These are phyloP conservation scores for Epinotia bilunana DNA, from an alignment of 2,888 invertebrate genomes.

Conservation along the genomic window DNA sequence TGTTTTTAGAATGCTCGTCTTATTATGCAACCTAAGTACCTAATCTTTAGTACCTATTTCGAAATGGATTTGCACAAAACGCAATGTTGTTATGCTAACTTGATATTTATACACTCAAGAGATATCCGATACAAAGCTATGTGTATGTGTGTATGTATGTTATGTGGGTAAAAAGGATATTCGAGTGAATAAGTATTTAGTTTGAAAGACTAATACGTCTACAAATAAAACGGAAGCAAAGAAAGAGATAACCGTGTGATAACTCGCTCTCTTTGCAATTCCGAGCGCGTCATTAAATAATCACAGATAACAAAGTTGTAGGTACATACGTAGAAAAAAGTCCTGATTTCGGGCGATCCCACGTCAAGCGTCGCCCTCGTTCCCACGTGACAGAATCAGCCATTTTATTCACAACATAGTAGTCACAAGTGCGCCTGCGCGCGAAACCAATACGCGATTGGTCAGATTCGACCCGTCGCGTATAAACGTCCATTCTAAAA, in stretches of 20 bases:
- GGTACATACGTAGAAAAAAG: conserved; percentile 62
- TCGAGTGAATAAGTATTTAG: background rate
- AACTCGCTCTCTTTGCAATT: conserved; percentile 1
- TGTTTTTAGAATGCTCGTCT: background rate
- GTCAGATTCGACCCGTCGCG: conserved; percentile 60
- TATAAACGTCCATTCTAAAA: conserved; percentile 65
- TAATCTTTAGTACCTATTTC: too few species aligned
- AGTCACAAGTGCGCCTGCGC: conserved; percentile 71
- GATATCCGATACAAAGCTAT: background rate
- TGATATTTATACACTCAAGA: background rate
- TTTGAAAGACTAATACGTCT: background rate
- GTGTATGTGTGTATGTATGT: too few species aligned
- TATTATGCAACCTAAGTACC: too few species aligned
- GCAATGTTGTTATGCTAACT: too few species aligned
- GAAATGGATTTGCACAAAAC: background rate
- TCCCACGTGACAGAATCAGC: conserved; percentile 69
- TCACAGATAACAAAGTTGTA: conserved; percentile 56
- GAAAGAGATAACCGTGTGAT: background rate
- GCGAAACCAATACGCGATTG: conserved; percentile 69
- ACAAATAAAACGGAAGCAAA: background rate
- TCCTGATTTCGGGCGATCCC: conserved; percentile 72
- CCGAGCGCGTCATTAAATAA: conserved; percentile 57
- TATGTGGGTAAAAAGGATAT: too few species aligned
- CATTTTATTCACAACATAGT: conserved; percentile 68
- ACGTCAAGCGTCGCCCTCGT: conserved; percentile 71